These are phyloP conservation scores for Brachymystax lenok DNA, from an alignment of 2,797 vertebrate genomes.

Conservation along the genomic window DNA sequence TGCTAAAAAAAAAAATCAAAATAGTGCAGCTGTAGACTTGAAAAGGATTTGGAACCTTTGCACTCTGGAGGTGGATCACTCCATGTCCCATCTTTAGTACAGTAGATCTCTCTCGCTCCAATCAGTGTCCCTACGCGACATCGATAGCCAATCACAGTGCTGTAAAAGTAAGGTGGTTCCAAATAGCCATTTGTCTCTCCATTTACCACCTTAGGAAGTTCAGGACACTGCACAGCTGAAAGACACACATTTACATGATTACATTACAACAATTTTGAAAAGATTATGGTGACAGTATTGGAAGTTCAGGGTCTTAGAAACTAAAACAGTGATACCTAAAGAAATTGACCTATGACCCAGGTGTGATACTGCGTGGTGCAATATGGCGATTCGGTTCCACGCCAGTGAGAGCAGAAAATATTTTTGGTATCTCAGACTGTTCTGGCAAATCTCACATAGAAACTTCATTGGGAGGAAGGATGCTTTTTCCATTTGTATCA, in stretches of 20 bases:
- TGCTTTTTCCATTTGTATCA: no score
- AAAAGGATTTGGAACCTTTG: slow-evolving; percentile 48
- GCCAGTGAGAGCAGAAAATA: no score
- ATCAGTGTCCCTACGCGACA: slow-evolving; percentile 55
- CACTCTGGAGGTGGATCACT: slow-evolving; percentile 62
- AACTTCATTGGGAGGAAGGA: no score
- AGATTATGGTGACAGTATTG: background rate
- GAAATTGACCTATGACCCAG: background rate
- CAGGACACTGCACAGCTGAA: slow-evolving; percentile 41
- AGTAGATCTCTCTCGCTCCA: slow-evolving; percentile 61
- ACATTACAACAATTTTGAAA: background rate
- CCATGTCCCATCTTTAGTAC: slow-evolving; percentile 70
- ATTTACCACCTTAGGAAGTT: slow-evolving; percentile 37
- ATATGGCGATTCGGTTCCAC: background rate
- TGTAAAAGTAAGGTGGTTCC: slow-evolving; percentile 41
- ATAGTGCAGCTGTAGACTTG: background rate
- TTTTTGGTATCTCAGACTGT: no score
- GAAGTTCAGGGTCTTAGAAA: background rate
- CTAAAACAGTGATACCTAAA: background rate
- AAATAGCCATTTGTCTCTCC: background rate
- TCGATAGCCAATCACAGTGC: slow-evolving; percentile 47
- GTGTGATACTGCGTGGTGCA: background rate
- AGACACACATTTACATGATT: slow-evolving; percentile 1
- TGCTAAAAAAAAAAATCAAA: background rate
- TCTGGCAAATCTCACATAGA: no score